These are phyloP conservation scores for Eudiplozoon nipponicum DNA, from an alignment of 2,888 invertebrate species.

Conservation along the genomic window DNA sequence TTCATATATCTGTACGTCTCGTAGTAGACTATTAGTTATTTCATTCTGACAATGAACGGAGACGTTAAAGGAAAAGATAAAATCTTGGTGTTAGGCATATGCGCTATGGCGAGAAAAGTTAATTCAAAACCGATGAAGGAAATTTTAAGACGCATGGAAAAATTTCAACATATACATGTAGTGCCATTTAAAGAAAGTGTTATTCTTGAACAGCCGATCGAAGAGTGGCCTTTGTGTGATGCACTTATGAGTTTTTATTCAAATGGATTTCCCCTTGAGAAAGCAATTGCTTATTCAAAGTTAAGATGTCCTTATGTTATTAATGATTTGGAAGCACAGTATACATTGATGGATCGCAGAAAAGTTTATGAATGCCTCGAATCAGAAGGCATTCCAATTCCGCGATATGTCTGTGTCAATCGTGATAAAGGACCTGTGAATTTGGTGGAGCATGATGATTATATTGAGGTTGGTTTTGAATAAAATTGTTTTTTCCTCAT, in stretches of 20 bases:
- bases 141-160: conserved; percentile 58
- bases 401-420: conserved; percentile 75
- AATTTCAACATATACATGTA: conserved; percentile 15
- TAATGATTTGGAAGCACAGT: conserved; percentile 90
- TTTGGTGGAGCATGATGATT: conserved; percentile 15
- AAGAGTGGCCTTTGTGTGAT: conserved; percentile 87
- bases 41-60: too few species aligned
- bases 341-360: conserved; percentile 51
- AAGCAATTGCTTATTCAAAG: conserved; percentile 75
- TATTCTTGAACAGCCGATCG: conserved; percentile 70
- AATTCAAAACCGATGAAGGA: conserved; percentile 97
- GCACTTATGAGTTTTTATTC: conserved; percentile 90
- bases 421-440: conserved; percentile 33
- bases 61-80: too few species aligned
- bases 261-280: conserved; percentile 81
- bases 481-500: too few species aligned
- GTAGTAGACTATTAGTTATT: too few species aligned
- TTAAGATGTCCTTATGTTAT: conserved; percentile 72
- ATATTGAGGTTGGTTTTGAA: conserved; percentile 12
- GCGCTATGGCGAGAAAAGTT: conserved; percentile 97
- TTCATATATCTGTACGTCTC: too few species aligned
- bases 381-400: conserved; percentile 74
- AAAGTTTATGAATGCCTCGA: conserved; percentile 27
- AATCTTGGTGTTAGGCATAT: too few species aligned
- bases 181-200: conserved; percentile 71